Percentiles rank a stretch among this genome's conserved stretches.
Conservation (phyloP, 2,888 invertebrate species). For the Scrobipalpa atriplicella region DNA sequence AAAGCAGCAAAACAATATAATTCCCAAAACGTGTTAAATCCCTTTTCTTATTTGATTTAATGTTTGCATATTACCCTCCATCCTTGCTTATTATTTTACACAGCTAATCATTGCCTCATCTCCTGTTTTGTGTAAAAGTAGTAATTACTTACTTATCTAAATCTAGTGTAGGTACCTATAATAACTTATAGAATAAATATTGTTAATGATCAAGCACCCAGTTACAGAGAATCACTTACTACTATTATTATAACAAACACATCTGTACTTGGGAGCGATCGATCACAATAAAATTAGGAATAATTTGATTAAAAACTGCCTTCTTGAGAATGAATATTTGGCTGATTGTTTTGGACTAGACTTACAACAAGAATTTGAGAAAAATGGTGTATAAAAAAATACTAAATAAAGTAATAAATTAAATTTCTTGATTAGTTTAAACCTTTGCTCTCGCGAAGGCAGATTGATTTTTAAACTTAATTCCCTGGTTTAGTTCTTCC, state of each 20-base stretch:
- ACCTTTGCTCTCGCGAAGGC: constrained; percentile 1
- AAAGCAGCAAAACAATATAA: no score
- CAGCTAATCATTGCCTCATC: no score
- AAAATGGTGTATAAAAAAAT: neutral
- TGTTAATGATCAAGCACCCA: constrained; percentile 12
- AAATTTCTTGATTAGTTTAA: neutral
- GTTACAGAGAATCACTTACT: neutral
- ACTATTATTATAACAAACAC: neutral
- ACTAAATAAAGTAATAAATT: neutral
- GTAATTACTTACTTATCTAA: neutral
- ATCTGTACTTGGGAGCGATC: neutral
- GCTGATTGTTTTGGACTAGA: neutral
- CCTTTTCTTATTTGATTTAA: no score
- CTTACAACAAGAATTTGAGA: neutral
- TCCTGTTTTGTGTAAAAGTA: constrained; percentile 11
- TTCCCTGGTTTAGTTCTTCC: constrained; percentile 25
- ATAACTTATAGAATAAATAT: constrained; percentile 15
- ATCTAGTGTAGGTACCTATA: constrained; percentile 15
- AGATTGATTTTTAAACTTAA: neutral
- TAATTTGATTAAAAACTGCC: neutral
- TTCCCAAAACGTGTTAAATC: no score
- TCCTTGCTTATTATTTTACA: no score
- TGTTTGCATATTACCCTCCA: no score
- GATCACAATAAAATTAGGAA: constrained; percentile 3
- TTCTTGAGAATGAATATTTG: neutral